These are phyloP conservation scores for Zaprionus inermis DNA, from an alignment of 1,140 invertebrate species.

Conservation along the genomic window DNA sequence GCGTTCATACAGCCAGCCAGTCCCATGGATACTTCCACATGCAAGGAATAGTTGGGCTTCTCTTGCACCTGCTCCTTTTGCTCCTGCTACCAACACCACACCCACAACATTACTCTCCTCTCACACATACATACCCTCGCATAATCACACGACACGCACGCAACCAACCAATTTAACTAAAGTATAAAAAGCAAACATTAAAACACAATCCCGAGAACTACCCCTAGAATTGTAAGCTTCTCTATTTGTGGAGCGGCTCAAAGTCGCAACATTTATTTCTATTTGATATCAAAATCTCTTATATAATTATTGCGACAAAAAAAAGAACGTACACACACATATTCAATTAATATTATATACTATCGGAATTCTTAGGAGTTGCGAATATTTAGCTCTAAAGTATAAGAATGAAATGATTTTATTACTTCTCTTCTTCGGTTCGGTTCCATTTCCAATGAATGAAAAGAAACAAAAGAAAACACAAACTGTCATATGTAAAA, in stretches of 20 bases:
- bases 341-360: conserved; percentile 62
- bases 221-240: not conserved
- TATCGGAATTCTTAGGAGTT: conserved; percentile 43
- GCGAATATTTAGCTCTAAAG: conserved; percentile 52
- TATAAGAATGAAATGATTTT: conserved; percentile 64
- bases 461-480: conserved; percentile 19
- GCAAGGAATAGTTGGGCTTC: conserved; percentile 69
- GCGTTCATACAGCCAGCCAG: conserved; percentile 86
- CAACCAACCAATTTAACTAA: conserved; percentile 74
- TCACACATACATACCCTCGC: conserved; percentile 16
- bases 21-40: conserved; percentile 88
- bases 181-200: conserved; percentile 43
- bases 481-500: conserved; percentile 57
- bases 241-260: conserved; percentile 59
- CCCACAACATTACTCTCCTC: conserved; percentile 7
- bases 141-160: conserved; percentile 42
- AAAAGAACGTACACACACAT: conserved; percentile 13
- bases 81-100: conserved; percentile 10
- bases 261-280: conserved; percentile 70
- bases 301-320: conserved; percentile 58
- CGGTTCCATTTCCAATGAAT: conserved; percentile 43
- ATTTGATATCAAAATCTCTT: conserved; percentile 77
- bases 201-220: conserved; percentile 24
- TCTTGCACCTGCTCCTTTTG: not conserved
- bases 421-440: conserved; percentile 56